Conservation (phyloP, 2,797 vertebrate species). For the Atherinosoma microstoma region DNA sequence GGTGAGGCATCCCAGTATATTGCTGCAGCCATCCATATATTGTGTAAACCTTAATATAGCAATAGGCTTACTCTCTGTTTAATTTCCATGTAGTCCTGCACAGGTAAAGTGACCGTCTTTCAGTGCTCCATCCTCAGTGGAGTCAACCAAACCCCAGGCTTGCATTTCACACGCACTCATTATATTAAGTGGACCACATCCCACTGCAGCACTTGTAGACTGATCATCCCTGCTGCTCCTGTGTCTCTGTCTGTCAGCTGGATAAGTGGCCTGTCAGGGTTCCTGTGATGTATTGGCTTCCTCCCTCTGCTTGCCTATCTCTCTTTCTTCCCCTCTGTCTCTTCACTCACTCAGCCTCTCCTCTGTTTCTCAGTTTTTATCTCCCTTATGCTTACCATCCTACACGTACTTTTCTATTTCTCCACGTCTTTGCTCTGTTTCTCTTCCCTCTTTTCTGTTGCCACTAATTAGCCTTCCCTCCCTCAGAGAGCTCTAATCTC, state of each 20-base stretch:
- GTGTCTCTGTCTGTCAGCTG: conserved; percentile 71
- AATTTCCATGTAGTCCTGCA: conserved; percentile 9
- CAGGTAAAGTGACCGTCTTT: conserved; percentile 26
- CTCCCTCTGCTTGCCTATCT: conserved; percentile 25
- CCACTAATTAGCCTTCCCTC: conserved; percentile 62
- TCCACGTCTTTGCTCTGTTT: conserved; percentile 9
- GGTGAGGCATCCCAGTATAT: conserved; percentile 10
- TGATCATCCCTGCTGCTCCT: conserved; percentile 64
- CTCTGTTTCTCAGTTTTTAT: conserved; percentile 37
- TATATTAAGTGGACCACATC: conserved; percentile 67
- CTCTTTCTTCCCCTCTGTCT: conserved; percentile 12
- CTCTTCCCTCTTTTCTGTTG: conserved; percentile 34
- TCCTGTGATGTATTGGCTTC: conserved; percentile 66
- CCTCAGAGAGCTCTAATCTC: conserved; percentile 63
- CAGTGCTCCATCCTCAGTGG: conserved; percentile 28
- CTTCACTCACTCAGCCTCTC: conserved; percentile 33
- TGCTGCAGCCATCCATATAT: background rate
- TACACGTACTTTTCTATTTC: conserved; percentile 22
- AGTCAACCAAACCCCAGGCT: conserved; percentile 45
- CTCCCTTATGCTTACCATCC: conserved; percentile 17
- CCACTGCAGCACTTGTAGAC: conserved; percentile 52
- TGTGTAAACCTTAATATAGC: background rate
- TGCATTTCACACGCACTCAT: conserved; percentile 65
- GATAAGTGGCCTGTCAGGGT: conserved; percentile 74
- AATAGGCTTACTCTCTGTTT: conserved; percentile 7